Evolutionary conservation across 2,888 invertebrate species (phyloP), one percentile per base, ranked within the genome.

Genomic region (Bellardia bayeri): DNA sequence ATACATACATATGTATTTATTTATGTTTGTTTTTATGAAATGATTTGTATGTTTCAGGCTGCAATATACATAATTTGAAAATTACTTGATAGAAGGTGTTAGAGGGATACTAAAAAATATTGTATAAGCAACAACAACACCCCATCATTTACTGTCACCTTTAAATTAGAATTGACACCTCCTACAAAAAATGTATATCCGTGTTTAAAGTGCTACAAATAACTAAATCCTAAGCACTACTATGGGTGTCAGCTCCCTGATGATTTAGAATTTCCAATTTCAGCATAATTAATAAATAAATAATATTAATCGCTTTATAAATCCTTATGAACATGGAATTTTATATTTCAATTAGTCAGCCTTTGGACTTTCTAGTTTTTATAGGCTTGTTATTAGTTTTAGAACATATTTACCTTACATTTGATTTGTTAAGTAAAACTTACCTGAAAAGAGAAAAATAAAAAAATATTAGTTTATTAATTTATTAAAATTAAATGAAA

Each of bases 111-210:
- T 68, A 51, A 61, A 61, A 23, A 69, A 6, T 45, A 45, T 37
- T 37, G 9, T 11, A 9, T 45, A 11, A 11, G 45, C 11, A 45
- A 8, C 45, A 45, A 45, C 37, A 37, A 37, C 37, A 37, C 37
- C 37, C 37, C 6, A 37, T 6, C 37, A 37, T 37, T 37, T 37
- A 37, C 37, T 37, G 45, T 2, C 8, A 45, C 9, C 13, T 13
- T 76, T 30, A 64, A 76, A 76, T 51, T 51, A 37, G 13, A 37
- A 49, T 56, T 71, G 54, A 56, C 54, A 54, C 23, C 54, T 71
- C 23, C 23, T 1, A 23, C 23, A 23, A 23, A 23, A 23, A 23
- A 23, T 23, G 1, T 23, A 23, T 23, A 23, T 0, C 23, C 1
- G 23, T 23, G 1, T 23, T 23, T 0, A 23, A 23, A 33, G 4